Evolutionary conservation across 2,888 invertebrate species (phyloP).

Genomic region (Sepiola atlantica): DNA sequence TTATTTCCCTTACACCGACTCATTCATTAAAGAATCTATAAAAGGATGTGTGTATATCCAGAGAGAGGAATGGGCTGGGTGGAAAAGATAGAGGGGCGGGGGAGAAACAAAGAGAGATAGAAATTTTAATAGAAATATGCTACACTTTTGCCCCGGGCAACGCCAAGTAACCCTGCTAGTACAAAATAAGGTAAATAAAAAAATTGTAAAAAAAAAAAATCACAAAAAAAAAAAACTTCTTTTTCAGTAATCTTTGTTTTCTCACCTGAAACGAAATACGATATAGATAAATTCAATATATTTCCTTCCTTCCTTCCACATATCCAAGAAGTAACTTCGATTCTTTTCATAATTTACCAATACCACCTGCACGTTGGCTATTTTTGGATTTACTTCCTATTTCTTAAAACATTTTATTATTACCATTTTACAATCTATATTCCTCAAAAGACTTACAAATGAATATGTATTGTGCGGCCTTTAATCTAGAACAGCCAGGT

Average conservation of each 20-base stretch:
- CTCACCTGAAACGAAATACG: background rate
- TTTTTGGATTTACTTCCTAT: too few species aligned
- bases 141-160: too few species aligned
- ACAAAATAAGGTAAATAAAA: too few species aligned
- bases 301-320: background rate
- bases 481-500: background rate
- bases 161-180: too few species aligned
- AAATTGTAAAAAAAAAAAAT: too few species aligned
- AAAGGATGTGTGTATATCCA: too few species aligned
- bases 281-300: background rate
- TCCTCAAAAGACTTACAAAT: background rate
- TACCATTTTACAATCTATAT: background rate
- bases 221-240: background rate
- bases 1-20: too few species aligned
- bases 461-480: background rate
- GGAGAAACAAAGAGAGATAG: too few species aligned
- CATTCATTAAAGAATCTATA: too few species aligned
- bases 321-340: background rate
- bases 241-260: background rate
- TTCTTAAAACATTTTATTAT: background rate
- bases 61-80: too few species aligned
- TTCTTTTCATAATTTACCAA: background rate
- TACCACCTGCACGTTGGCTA: background rate
- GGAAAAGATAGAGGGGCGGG: too few species aligned
- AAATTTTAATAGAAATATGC: too few species aligned